Conservation (phyloP, 2,888 invertebrate species). For the Drosophila conformis region DNA sequence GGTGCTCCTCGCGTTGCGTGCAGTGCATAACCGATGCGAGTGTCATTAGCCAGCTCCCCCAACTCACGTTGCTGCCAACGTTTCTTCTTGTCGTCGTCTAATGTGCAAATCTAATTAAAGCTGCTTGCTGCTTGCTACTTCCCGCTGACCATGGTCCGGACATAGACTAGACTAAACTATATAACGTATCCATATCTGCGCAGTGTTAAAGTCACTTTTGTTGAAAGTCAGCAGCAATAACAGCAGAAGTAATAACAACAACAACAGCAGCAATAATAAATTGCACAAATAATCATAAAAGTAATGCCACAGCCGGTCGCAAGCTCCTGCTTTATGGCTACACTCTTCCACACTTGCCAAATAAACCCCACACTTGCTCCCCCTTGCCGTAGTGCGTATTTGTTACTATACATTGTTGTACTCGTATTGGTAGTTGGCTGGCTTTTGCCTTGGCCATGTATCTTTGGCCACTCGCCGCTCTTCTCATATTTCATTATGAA, state of each 20-base stretch:
- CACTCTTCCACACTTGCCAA: conserved; percentile 44
- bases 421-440: conserved; percentile 19
- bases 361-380: conserved; percentile 2
- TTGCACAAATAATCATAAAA: conserved; percentile 84
- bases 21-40: conserved; percentile 61
- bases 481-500: conserved; percentile 82
- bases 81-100: conserved; percentile 42
- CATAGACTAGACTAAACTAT: conserved; percentile 40
- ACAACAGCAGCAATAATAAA: conserved; percentile 55
- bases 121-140: conserved; percentile 15
- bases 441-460: conserved; percentile 42
- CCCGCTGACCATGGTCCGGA: conserved; percentile 40
- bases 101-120: conserved; percentile 81
- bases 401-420: conserved; percentile 58
- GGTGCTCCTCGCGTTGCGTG: conserved; percentile 50
- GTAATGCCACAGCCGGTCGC: conserved; percentile 71
- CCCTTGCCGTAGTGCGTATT: conserved; percentile 32
- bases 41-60: conserved; percentile 64
- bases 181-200: conserved; percentile 60
- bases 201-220: conserved; percentile 53
- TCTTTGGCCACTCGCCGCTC: conserved; percentile 41
- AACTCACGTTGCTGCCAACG: not conserved
- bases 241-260: conserved; percentile 29
- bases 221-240: conserved; percentile 27
- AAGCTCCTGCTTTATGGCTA: conserved; percentile 54